Evolutionary conservation across 2,888 invertebrate genomes (phyloP).

Genomic region (Sminthurides aquaticus): DNA sequence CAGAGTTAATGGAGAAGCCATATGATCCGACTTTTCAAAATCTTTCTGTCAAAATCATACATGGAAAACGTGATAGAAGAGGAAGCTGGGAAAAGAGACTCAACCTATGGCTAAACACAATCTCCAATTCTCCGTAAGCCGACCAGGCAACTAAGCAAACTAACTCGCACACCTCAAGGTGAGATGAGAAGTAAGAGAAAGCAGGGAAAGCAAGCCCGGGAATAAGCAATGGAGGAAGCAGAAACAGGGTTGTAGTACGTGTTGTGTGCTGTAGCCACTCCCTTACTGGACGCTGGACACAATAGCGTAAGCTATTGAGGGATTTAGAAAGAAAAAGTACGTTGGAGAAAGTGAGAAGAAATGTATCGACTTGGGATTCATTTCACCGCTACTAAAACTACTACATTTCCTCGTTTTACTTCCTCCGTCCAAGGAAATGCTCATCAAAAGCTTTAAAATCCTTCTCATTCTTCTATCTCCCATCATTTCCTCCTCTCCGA

Average conservation of each 20-base stretch:
- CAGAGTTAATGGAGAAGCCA: slow-evolving; percentile 3
- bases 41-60: slow-evolving; percentile 1
- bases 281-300: no score
- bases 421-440: background rate
- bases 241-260: no score
- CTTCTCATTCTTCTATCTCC: background rate
- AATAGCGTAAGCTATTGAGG: no score
- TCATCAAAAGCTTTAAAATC: background rate
- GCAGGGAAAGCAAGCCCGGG: no score
- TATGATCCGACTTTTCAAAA: slow-evolving; percentile 6
- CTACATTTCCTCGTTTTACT: no score
- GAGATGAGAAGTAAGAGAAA: background rate
- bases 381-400: no score
- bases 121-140: no score
- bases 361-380: background rate
- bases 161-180: background rate
- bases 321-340: no score
- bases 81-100: background rate
- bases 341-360: no score
- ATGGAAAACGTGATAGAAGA: background rate
- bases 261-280: no score
- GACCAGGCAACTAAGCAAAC: background rate
- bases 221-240: no score
- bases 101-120: background rate
- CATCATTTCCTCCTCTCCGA: background rate